Evolutionary conservation across 1,140 invertebrate species (phyloP).

Genomic region (Triops longicaudatus): DNA sequence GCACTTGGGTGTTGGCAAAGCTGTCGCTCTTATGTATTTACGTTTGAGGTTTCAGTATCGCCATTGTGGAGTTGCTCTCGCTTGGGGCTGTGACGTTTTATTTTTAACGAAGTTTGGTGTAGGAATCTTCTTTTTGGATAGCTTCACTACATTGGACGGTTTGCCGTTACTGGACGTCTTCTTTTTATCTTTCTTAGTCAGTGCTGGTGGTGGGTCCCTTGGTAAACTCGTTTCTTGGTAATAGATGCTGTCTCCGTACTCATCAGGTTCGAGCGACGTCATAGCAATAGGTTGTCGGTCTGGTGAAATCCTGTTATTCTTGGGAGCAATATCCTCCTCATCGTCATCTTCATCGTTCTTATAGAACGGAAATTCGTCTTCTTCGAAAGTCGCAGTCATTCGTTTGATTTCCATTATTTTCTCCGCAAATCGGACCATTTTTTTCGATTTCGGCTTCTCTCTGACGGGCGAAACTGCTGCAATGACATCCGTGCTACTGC

Average conservation of each 20-base stretch:
- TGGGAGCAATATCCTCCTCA: neutral
- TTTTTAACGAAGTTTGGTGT: neutral
- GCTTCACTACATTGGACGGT: neutral
- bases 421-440: conserved; percentile 3
- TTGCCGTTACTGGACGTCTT: neutral
- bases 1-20: no score
- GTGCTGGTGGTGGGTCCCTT: neutral
- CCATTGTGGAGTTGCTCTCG: neutral
- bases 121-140: neutral
- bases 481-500: neutral
- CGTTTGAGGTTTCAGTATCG: neutral
- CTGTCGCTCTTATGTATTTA: no score
- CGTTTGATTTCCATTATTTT: neutral
- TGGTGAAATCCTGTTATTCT: neutral
- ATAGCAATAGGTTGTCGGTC: neutral
- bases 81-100: neutral
- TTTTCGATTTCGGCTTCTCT: neutral
- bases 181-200: neutral
- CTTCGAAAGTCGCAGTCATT: neutral
- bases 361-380: conserved; percentile 4
- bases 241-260: neutral
- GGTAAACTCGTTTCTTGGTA: neutral
- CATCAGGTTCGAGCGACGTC: neutral
- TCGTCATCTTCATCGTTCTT: neutral
- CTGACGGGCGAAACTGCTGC: neutral